Conservation (phyloP, 2,797 vertebrate genomes). For the Miichthys miiuy region DNA sequence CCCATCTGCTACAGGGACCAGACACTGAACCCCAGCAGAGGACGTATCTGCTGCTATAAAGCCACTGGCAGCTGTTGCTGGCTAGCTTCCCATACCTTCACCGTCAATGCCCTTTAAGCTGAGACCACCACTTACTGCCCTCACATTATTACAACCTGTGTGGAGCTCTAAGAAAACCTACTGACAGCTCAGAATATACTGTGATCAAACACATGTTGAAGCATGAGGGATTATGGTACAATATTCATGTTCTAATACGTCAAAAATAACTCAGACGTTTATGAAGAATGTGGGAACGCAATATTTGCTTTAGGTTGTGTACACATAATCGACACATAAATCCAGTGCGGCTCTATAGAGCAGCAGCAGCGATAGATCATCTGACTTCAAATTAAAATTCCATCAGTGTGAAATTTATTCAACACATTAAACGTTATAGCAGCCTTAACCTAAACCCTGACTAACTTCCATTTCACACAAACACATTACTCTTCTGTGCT, state of each 20-base stretch:
- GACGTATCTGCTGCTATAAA: constrained; percentile 51
- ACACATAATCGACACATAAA: neutral
- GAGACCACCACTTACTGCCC: constrained; percentile 41
- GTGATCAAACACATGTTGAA: neutral
- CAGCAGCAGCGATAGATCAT: constrained; percentile 28
- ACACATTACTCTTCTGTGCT: constrained; percentile 20
- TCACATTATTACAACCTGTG: constrained; percentile 10
- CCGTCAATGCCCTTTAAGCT: constrained; percentile 44
- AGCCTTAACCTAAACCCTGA: constrained; percentile 28
- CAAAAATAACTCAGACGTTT: constrained; percentile 2
- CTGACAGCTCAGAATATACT: constrained; percentile 4
- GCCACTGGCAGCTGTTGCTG: constrained; percentile 66
- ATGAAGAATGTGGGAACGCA: constrained; percentile 22
- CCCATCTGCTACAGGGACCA: constrained; percentile 67
- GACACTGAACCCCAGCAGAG: constrained; percentile 63
- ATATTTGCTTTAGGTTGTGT: constrained; percentile 25
- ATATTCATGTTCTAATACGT: neutral
- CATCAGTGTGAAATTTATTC: constrained; percentile 39
- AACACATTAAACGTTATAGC: constrained; percentile 21
- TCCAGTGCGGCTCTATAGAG: neutral
- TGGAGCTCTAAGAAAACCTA: constrained; percentile 5
- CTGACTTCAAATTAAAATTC: constrained; percentile 34
- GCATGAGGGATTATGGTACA: neutral
- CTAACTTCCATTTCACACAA: constrained; percentile 37
- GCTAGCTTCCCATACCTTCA: constrained; percentile 56